A percentile compares a stretch with the other conserved stretches of the same genome.
Conservation (phyloP, 2,797 vertebrate genomes). For the Thalassophryne amazonica region DNA sequence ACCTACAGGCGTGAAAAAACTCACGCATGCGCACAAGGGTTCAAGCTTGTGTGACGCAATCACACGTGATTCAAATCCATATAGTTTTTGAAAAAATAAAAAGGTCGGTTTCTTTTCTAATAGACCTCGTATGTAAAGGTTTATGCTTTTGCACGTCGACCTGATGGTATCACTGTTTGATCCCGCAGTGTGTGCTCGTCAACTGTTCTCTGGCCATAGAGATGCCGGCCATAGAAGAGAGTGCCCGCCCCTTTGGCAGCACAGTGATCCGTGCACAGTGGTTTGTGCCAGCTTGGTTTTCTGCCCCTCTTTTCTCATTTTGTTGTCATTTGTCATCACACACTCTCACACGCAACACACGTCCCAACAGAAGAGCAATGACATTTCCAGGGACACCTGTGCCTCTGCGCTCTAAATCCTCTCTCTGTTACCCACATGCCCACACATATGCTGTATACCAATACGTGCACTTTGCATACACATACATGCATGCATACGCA, state of each 20-base stretch:
- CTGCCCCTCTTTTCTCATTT: slow-evolving; percentile 49
- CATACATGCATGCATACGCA: slow-evolving; percentile 20
- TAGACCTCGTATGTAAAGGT: background rate
- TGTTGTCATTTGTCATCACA: slow-evolving; percentile 56
- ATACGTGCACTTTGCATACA: too few relatives aligned
- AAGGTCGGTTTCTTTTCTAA: too few relatives aligned
- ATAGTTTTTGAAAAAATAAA: too few relatives aligned
- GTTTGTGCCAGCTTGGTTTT: slow-evolving; percentile 42
- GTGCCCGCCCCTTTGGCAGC: slow-evolving; percentile 29
- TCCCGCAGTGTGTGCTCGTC: slow-evolving; percentile 3
- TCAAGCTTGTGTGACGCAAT: too few relatives aligned
- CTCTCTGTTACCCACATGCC: background rate
- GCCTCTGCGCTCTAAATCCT: slow-evolving; percentile 22
- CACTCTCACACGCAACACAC: background rate
- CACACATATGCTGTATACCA: background rate
- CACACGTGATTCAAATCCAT: too few relatives aligned
- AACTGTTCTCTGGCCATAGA: slow-evolving; percentile 49
- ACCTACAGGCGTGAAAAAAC: too few relatives aligned
- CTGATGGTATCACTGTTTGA: slow-evolving; percentile 18
- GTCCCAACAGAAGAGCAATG: slow-evolving; percentile 33
- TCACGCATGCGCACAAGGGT: too few relatives aligned
- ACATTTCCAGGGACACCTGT: slow-evolving; percentile 59
- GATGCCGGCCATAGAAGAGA: slow-evolving; percentile 41
- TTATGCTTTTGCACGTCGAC: slow-evolving; percentile 22
- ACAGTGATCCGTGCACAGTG: slow-evolving; percentile 35